Evolutionary conservation across 2,888 invertebrate species (phyloP).

Genomic region (Hemithea aestivaria): DNA sequence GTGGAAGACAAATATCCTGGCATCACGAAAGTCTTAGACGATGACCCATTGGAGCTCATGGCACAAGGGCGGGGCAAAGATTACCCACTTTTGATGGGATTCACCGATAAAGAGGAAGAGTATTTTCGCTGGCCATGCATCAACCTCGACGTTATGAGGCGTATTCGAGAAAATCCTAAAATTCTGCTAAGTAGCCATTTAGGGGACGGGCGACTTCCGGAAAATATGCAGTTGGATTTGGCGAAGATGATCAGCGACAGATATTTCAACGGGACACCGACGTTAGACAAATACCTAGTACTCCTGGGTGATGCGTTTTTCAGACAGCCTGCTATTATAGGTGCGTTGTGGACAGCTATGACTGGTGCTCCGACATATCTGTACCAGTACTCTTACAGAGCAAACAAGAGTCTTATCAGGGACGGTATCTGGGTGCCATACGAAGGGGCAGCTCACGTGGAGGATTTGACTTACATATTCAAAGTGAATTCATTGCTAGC

Average conservation of each 20-base stretch:
- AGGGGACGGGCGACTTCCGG: too few relatives aligned
- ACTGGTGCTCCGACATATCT: slow-evolving; percentile 57
- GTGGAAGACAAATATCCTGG: slow-evolving; percentile 31
- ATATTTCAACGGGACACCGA: too few relatives aligned
- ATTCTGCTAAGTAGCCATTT: slow-evolving; percentile 17
- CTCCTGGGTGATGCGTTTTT: slow-evolving; percentile 20
- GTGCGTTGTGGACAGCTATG: slow-evolving; percentile 22
- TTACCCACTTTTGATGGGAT: slow-evolving; percentile 33
- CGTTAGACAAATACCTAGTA: too few relatives aligned
- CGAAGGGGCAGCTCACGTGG: slow-evolving; percentile 57
- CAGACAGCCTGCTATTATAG: slow-evolving; percentile 27
- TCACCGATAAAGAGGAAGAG: slow-evolving; percentile 28
- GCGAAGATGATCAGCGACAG: too few relatives aligned
- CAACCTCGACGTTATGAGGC: neutral
- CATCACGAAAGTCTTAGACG: slow-evolving; percentile 33
- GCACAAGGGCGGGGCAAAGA: slow-evolving; percentile 33
- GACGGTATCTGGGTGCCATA: slow-evolving; percentile 31
- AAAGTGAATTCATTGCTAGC: slow-evolving; percentile 30
- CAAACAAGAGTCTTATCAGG: slow-evolving; percentile 55
- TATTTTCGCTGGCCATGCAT: slow-evolving; percentile 15
- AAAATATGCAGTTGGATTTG: too few relatives aligned
- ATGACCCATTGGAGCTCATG: slow-evolving; percentile 33
- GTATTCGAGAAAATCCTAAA: slow-evolving; percentile 6
- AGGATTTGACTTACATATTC: slow-evolving; percentile 68
- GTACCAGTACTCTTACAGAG: slow-evolving; percentile 67